Evolutionary conservation across 2,888 invertebrate genomes (phyloP), one percentile per base, ranked within the genome.

Genomic region (Euplagia quadripunctaria): DNA sequence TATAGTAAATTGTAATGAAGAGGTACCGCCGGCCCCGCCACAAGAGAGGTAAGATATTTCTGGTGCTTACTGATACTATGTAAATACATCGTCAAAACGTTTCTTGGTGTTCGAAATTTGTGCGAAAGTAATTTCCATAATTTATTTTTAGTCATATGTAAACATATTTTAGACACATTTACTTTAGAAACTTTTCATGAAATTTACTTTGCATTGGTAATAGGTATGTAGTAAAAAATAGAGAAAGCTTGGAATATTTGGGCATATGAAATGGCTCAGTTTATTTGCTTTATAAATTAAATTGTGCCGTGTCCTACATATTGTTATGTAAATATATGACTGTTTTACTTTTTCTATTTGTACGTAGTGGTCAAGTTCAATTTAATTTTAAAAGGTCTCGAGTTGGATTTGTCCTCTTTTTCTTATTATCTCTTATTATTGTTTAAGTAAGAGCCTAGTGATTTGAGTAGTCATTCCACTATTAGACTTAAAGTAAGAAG

Each of bases 41-140:
- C 64, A 73, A 75, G 91, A 91, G 83, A 89, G 88, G 91, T 89
- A 83, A 75, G 75, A 64, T 70, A 14, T 6, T 65, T 41, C 41
- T 63, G 7, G 17, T 46, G 41, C 63, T 51, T 31, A 64, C 41
- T 46, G 49, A 49, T 51, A 64, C 2, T 61, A 64, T 8, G 41
- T 51, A 31, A 31, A 61, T 46, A n/a, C 8, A n/a, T 41, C 8
- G 31, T 12, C 8, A 12, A 69, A 64, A 63, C 17, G 51, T 64
- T 64, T 31, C 11, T 70, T 31, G 63, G 31, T 61, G 16, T 46
- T 68, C 8, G 17, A 52, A 67, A 1, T 52, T 67, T 66, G 14
- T 16, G 49, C 31, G 14, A 42, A 61, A 46, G 31, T 69, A 31
- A 61, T 46, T n/a, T 43, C 16, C 55, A 61, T 42, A 11, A 31